Evolutionary conservation across 2,797 vertebrate species (phyloP).

Genomic region (Mycteria americana): DNA sequence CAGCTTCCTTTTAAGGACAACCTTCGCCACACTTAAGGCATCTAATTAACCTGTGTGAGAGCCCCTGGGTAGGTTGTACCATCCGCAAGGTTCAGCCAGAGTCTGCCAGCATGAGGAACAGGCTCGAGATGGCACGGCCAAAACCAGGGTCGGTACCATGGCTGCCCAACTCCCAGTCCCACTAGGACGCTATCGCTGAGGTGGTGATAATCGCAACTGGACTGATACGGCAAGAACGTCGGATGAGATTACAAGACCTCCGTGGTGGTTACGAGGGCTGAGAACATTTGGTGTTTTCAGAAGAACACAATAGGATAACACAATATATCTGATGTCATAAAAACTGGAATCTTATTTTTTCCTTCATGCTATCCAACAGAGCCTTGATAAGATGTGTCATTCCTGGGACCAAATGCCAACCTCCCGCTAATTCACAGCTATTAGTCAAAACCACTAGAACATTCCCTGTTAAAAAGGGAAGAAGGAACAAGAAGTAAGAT

Average conservation of each 20-base stretch:
- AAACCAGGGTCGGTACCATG: rapidly evolving
- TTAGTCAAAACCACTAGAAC: background rate
- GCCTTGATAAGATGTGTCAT: background rate
- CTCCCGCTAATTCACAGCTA: background rate
- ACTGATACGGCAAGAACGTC: rapidly evolving
- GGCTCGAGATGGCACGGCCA: rapidly evolving
- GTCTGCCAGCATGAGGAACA: rapidly evolving
- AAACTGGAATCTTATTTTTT: background rate
- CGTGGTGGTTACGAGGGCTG: rapidly evolving
- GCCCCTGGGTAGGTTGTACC: background rate
- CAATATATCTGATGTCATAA: background rate
- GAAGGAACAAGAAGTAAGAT: background rate
- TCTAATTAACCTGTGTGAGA: rapidly evolving
- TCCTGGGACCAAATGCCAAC: background rate
- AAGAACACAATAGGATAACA: background rate
- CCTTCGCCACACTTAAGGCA: rapidly evolving
- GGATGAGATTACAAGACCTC: background rate
- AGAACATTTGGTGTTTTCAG: background rate
- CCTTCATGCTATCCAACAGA: background rate
- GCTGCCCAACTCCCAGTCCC: background rate
- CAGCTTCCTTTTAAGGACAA: background rate
- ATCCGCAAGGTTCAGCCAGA: background rate
- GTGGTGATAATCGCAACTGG: rapidly evolving
- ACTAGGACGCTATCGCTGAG: background rate
- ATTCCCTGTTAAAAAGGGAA: background rate